Evolutionary conservation across 2,113 vertebrate species (phyloP), one percentile per base, ranked within the genome.

Genomic region (Heloderma charlesbogerti): DNA sequence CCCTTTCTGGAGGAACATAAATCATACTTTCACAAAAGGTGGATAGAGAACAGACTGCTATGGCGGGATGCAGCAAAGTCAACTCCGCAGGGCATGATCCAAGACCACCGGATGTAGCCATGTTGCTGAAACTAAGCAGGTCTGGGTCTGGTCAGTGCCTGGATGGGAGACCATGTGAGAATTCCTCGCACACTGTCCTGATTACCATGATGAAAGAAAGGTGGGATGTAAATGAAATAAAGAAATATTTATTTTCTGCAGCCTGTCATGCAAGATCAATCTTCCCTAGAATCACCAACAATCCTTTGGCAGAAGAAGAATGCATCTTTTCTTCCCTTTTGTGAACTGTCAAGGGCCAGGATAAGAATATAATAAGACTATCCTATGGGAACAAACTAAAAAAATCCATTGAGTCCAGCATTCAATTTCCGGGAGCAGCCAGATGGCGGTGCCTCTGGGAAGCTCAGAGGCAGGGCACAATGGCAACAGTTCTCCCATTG

Each of bases 271-370:
- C 34, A 57, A 0, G 0, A 40, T n/a, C 0, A 20, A 5, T 27
- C 74, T 48, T 1, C 0, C 88, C 40, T 37, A 31, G n/a, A 0
- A 7, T 54, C 78, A 40, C 51, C 37, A 66, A 75, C 71, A 57
- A 40, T 91, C 18, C 27, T 0, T 0, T 2, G 6, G 40, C 34
- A 13, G 7, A 20, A 72, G 25, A 48, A 75, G 1, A 1, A 0
- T 83, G 84, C 63, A 43, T 0, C 51, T 0, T 60, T 31, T 51
- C 43, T 74, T 0, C 0, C 37, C 40, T 0, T 79, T 60, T 45
- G 40, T 79, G 71, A 34, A 72, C 45, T 60, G 3, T 54, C 37
- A 37, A 6, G n/a, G 45, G 6, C 63, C 25, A 77, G 45, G 48
- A 57, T 15, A 74, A 74, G 66, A 75, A 37, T 31, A 40, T 37